A percentile compares a stretch with the other conserved stretches of the same genome.
Conservation (phyloP, 2,888 invertebrate genomes). For the Drosophila picticornis region DNA sequence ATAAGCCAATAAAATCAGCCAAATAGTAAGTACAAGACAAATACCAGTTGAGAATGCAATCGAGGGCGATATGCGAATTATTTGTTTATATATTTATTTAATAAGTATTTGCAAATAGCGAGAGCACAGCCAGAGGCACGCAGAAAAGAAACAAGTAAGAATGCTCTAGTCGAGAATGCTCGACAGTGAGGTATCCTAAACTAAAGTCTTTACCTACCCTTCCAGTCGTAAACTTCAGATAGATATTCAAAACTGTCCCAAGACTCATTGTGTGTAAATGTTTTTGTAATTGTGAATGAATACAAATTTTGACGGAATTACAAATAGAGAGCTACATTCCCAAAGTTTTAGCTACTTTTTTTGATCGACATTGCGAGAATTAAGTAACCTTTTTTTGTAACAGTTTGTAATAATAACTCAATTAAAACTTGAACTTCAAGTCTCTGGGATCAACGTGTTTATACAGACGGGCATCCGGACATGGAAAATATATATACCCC, state of each 20-base stretch:
- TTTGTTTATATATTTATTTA: constrained; percentile 67
- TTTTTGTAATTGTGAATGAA: background rate
- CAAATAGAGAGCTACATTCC: background rate
- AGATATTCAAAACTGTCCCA: too few relatives aligned
- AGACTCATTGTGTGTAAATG: background rate
- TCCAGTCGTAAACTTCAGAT: background rate
- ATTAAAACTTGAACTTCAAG: too few relatives aligned
- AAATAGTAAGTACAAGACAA: constrained; percentile 31
- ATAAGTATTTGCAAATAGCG: constrained; percentile 59
- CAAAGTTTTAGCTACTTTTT: background rate
- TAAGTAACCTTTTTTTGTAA: too few relatives aligned
- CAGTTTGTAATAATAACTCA: too few relatives aligned
- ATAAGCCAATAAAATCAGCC: constrained; percentile 65
- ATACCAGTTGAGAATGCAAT: background rate
- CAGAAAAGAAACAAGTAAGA: constrained; percentile 4
- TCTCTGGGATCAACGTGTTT: background rate
- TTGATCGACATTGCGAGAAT: background rate
- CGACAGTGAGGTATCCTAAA: background rate
- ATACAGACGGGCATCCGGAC: background rate
- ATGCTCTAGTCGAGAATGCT: background rate
- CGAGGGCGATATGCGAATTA: constrained; percentile 22
- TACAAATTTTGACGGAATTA: background rate
- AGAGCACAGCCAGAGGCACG: constrained; percentile 24
- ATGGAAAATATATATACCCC: background rate
- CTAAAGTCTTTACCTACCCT: background rate